Percentiles rank a stretch among this genome's conserved stretches.
These are phyloP conservation scores for Lontra canadensis DNA, from an alignment of 2,113 vertebrate species.

Conservation along the genomic window DNA sequence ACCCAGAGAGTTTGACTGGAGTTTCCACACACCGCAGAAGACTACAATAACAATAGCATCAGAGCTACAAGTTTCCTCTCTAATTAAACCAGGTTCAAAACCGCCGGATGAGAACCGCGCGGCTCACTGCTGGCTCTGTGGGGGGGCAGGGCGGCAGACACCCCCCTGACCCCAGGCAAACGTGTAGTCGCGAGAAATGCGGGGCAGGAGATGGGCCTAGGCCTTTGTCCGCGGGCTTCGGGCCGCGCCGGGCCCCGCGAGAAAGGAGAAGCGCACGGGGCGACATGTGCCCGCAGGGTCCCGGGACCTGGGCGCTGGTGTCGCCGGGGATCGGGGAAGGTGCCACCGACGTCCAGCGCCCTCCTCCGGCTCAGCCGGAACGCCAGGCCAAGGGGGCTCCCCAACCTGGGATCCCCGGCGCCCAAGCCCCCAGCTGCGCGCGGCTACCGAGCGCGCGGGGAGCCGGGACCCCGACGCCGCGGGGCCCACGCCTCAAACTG, in stretches of 20 bases:
- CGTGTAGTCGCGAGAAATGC: fast-evolving
- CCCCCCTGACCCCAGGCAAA: background rate
- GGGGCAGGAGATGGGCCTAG: fast-evolving
- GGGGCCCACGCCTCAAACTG: fast-evolving
- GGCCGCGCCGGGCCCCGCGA: fast-evolving
- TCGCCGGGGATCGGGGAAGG: fast-evolving
- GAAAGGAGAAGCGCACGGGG: background rate
- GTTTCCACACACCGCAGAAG: background rate
- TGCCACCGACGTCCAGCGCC: fast-evolving
- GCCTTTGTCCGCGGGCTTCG: fast-evolving
- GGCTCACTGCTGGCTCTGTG: fast-evolving
- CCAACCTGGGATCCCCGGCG: fast-evolving
- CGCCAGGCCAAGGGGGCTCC: fast-evolving
- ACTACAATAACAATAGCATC: fast-evolving
- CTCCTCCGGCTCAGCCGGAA: fast-evolving
- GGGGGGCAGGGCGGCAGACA: no score
- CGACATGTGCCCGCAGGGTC: background rate
- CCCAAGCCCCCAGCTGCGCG: background rate
- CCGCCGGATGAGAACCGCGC: background rate
- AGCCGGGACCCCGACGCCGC: fast-evolving
- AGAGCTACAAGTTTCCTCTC: fast-evolving
- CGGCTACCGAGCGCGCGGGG: fast-evolving
- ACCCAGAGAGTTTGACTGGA: background rate
- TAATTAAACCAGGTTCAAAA: background rate
- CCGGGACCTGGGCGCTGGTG: background rate